phyloP scores from a whole-genome alignment of 2,797 vertebrate genomes.

The Typhlichthys subterraneus region DNA sequence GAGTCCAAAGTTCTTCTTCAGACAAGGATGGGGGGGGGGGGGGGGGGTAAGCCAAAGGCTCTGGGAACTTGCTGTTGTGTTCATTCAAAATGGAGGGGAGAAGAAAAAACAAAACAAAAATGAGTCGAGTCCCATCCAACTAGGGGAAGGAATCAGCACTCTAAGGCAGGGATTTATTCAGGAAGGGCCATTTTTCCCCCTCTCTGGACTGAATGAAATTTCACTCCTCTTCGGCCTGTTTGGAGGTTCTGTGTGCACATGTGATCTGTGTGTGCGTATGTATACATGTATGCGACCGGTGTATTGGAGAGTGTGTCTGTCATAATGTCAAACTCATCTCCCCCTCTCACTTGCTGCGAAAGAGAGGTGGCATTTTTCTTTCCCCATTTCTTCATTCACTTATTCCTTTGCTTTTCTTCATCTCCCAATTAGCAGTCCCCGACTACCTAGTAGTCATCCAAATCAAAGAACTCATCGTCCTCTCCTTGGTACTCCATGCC shows the following conservation, averaged over 20 bases:
- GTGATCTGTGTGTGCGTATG: constrained; percentile 72
- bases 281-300: constrained; percentile 73
- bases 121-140: constrained; percentile 82
- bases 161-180: constrained; percentile 83
- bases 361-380: constrained; percentile 80
- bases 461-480: constrained; percentile 99
- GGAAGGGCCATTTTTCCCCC: constrained; percentile 72
- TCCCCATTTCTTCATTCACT: constrained; percentile 79
- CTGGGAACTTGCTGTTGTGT: constrained; percentile 86
- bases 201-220: constrained; percentile 75
- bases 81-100: constrained; percentile 76
- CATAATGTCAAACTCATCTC: constrained; percentile 73
- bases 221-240: constrained; percentile 77
- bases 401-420: constrained; percentile 77
- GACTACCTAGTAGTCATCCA: constrained; percentile 99
- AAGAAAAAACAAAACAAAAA: constrained; percentile 62
- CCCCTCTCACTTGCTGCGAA: constrained; percentile 80
- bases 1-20: constrained; percentile 78
- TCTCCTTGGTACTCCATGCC: constrained; percentile 99
- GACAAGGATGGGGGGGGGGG: constrained; percentile 72
- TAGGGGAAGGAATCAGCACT: constrained; percentile 81
- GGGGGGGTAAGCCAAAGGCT: constrained; percentile 54
- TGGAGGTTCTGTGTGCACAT: constrained; percentile 64
- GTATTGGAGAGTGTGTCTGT: constrained; percentile 76
- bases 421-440: constrained; percentile 77